phyloP scores from a whole-genome alignment of 2,888 invertebrate genomes.

The Drosophila tripunctata region DNA sequence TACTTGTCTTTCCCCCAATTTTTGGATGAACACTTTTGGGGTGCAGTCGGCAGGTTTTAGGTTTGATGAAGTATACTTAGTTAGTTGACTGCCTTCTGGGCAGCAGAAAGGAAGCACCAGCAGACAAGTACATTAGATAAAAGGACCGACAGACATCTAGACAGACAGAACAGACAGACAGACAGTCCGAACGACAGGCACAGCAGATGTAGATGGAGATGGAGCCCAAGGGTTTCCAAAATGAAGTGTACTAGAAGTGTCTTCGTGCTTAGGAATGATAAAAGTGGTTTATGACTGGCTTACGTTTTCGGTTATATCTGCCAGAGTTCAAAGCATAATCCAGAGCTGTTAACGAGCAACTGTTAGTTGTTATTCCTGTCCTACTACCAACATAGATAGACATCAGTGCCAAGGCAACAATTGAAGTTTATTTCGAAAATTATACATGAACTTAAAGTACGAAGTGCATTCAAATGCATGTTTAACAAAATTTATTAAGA shows the following conservation, averaged over 20 bases:
- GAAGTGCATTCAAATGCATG: slow-evolving; percentile 8
- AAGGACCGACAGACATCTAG: slow-evolving; percentile 13
- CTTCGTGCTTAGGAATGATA: slow-evolving; percentile 55
- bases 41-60: slow-evolving; percentile 17
- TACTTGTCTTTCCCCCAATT: slow-evolving; percentile 45
- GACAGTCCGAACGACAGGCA: slow-evolving; percentile 11
- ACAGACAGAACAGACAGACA: slow-evolving; percentile 11
- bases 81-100: slow-evolving; percentile 50
- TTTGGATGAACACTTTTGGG: slow-evolving; percentile 17
- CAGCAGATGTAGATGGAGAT: too few species aligned
- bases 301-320: slow-evolving; percentile 38
- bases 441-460: not conserved
- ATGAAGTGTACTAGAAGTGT: slow-evolving; percentile 38
- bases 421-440: slow-evolving; percentile 18
- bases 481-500: too few species aligned
- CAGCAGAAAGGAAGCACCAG: slow-evolving; percentile 29
- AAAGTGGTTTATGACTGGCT: slow-evolving; percentile 67
- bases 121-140: slow-evolving; percentile 56
- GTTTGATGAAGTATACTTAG: slow-evolving; percentile 53
- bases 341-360: slow-evolving; percentile 57
- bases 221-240: slow-evolving; percentile 18
- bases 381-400: slow-evolving; percentile 4
- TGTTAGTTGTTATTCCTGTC: slow-evolving; percentile 22
- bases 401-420: slow-evolving; percentile 2
- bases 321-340: slow-evolving; percentile 50